Conservation (phyloP, 2,797 vertebrate genomes). For the Sus cebifrons region DNA sequence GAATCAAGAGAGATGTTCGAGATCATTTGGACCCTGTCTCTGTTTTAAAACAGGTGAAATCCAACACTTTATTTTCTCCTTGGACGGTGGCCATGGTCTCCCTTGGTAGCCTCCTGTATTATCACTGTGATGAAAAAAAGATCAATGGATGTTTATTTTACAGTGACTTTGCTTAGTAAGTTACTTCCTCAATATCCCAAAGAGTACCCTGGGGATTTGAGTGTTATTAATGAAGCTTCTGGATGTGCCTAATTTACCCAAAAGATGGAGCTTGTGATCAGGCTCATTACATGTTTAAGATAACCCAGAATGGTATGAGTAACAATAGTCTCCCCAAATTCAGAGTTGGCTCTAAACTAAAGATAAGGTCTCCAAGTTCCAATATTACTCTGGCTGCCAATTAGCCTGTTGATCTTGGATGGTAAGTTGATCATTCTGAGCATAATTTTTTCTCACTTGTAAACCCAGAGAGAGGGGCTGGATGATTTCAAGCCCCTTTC, state of each 20-base stretch:
- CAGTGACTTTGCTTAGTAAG: constrained; percentile 36
- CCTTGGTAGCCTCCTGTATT: not conserved
- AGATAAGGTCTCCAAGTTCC: not conserved
- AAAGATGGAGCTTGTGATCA: constrained; percentile 33
- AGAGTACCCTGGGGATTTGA: not conserved
- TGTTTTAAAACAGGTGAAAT: constrained; percentile 26
- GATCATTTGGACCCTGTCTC: not conserved
- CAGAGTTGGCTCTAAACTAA: not conserved
- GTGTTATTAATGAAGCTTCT: constrained; percentile 4
- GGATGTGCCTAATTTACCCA: not conserved
- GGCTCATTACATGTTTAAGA: constrained; percentile 1
- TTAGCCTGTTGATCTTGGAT: not conserved
- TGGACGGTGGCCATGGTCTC: not conserved
- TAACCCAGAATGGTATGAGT: not conserved
- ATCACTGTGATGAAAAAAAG: constrained; percentile 14
- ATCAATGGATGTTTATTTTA: constrained; percentile 58
- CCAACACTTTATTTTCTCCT: not conserved
- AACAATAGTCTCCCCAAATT: not conserved
- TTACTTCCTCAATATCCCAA: not conserved
- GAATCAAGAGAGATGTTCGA: not conserved
- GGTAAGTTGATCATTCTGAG: not conserved
- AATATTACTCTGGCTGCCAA: not conserved
- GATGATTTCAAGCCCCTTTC: not conserved
- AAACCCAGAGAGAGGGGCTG: not conserved
- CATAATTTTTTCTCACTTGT: not conserved